Percentiles rank a stretch among this genome's conserved stretches.
phyloP scores from a whole-genome alignment of 1,140 invertebrate species.

The Drosophila erecta region DNA sequence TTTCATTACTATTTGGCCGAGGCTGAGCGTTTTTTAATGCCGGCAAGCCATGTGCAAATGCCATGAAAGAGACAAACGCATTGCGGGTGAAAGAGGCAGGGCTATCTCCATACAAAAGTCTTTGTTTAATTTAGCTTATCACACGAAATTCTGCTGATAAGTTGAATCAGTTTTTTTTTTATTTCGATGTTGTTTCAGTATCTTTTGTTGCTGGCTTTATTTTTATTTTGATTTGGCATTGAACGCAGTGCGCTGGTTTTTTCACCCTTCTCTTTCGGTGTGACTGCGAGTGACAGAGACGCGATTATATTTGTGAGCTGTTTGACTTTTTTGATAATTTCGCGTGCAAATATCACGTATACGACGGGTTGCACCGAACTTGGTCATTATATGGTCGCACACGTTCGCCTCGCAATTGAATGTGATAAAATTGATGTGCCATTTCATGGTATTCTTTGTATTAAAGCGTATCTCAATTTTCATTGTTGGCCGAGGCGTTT shows the following conservation, averaged over 20 bases:
- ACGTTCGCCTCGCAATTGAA: slow-evolving; percentile 58
- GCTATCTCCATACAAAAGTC: slow-evolving; percentile 14
- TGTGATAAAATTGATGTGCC: slow-evolving; percentile 62
- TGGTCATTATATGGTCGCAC: slow-evolving; percentile 63
- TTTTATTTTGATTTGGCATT: slow-evolving; percentile 72
- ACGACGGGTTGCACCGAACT: slow-evolving; percentile 46
- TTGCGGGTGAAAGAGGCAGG: not conserved
- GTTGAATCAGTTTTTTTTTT: slow-evolving; percentile 52
- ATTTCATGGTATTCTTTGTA: slow-evolving; percentile 6
- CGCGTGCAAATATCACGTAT: slow-evolving; percentile 78
- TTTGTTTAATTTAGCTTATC: slow-evolving; percentile 81
- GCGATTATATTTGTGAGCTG: slow-evolving; percentile 28
- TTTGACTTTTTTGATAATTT: slow-evolving; percentile 68
- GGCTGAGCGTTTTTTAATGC: slow-evolving; percentile 57
- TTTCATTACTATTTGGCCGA: slow-evolving; percentile 39
- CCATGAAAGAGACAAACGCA: slow-evolving; percentile 21
- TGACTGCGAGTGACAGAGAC: slow-evolving; percentile 5
- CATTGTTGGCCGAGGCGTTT: not conserved
- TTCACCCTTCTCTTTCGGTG: slow-evolving; percentile 69
- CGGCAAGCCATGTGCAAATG: slow-evolving; percentile 69
- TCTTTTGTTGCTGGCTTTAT: slow-evolving; percentile 48
- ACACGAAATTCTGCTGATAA: slow-evolving; percentile 68
- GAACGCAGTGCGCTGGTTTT: slow-evolving; percentile 77
- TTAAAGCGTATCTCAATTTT: slow-evolving; percentile 7
- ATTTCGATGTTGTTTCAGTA: slow-evolving; percentile 41